Conservation (phyloP, 2,888 invertebrate genomes). For the Microplitis manilae region DNA sequence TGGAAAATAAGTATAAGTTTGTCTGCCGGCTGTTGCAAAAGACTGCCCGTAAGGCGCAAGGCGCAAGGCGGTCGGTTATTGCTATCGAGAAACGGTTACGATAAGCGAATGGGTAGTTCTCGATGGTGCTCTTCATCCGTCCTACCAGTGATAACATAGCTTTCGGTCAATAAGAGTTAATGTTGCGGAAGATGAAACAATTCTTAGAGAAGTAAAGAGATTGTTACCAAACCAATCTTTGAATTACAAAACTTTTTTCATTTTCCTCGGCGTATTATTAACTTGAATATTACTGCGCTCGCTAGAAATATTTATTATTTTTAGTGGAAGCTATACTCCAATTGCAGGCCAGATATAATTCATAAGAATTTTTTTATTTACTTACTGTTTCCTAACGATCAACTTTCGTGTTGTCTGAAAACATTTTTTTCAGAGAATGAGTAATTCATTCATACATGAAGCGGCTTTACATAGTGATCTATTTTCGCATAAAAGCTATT, state of each 20-base stretch:
- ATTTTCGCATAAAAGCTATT: too few relatives aligned
- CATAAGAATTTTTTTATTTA: too few relatives aligned
- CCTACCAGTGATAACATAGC: conserved; percentile 25
- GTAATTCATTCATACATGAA: too few relatives aligned
- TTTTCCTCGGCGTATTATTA: not conserved
- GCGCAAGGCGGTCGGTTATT: conserved; percentile 55
- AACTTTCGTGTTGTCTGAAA: too few relatives aligned
- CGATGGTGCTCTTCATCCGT: conserved; percentile 31
- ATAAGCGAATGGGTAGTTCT: conserved; percentile 44
- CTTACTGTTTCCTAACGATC: too few relatives aligned
- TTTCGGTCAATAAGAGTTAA: conserved; percentile 26
- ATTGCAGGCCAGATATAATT: too few relatives aligned
- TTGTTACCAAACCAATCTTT: conserved; percentile 9
- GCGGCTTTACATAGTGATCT: too few relatives aligned
- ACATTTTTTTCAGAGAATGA: too few relatives aligned
- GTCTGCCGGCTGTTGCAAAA: conserved; percentile 45
- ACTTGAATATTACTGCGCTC: not conserved
- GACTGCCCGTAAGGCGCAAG: conserved; percentile 32
- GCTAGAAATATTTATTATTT: not conserved
- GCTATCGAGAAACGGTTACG: conserved; percentile 62
- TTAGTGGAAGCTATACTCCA: not conserved
- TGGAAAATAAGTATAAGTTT: conserved; percentile 36
- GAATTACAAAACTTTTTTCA: conserved; percentile 20
- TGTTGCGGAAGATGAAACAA: conserved; percentile 33
- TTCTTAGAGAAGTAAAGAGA: conserved; percentile 5